These are phyloP conservation scores for Tineola bisselliella DNA, from an alignment of 2,888 invertebrate genomes.

Conservation along the genomic window DNA sequence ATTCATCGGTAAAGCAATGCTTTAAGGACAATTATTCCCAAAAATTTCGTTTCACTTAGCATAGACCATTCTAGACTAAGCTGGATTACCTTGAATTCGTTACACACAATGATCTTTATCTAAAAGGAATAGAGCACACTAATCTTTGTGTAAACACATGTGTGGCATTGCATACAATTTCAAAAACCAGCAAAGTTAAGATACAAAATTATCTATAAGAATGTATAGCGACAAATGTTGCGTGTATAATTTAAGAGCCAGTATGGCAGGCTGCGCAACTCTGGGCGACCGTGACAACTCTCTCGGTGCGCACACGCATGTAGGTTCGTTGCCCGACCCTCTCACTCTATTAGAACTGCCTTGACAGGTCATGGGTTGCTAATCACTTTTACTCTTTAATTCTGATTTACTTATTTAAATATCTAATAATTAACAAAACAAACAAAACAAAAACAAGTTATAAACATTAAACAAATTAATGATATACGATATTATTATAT, in stretches of 20 bases:
- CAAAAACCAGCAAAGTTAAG: not conserved
- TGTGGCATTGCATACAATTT: not conserved
- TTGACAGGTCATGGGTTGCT: slow-evolving; percentile 10
- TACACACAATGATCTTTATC: not conserved
- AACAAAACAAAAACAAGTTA: too few species aligned
- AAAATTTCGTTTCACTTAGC: not conserved
- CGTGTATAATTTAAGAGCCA: not conserved
- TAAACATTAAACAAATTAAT: too few species aligned
- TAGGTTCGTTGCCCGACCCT: slow-evolving; percentile 17
- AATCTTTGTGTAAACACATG: not conserved
- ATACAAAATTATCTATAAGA: too few species aligned
- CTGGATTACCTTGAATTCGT: not conserved
- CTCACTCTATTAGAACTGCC: slow-evolving; percentile 18
- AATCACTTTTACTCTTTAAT: not conserved
- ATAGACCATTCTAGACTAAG: not conserved
- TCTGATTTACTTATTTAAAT: not conserved
- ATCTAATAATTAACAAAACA: too few species aligned
- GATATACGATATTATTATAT: too few species aligned
- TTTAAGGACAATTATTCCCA: too few species aligned
- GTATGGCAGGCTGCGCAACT: slow-evolving; percentile 27
- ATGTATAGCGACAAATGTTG: not conserved
- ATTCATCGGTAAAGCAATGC: not conserved
- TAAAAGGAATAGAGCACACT: not conserved
- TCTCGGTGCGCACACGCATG: slow-evolving; percentile 14
- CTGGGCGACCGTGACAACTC: slow-evolving; percentile 37